Evolutionary conservation across 2,888 invertebrate genomes (phyloP).

Genomic region (Actias luna): DNA sequence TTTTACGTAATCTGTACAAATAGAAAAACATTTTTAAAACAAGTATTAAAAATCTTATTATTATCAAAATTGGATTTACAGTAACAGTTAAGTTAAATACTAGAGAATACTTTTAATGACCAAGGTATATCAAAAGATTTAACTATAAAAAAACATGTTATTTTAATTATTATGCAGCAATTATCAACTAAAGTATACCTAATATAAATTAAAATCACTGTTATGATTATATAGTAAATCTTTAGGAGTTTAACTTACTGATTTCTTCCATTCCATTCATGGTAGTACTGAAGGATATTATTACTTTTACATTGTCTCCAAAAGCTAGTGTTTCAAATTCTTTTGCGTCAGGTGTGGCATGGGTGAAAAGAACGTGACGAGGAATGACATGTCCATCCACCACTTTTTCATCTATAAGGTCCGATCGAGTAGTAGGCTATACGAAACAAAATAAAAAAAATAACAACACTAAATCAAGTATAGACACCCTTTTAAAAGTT

Average conservation of each 20-base stretch:
- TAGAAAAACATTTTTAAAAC: neutral
- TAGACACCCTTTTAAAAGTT: no score
- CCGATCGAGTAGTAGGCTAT: slow-evolving; percentile 86
- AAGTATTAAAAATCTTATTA: no score
- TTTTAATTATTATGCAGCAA: neutral
- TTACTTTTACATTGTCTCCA: slow-evolving; percentile 91
- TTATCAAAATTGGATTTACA: no score
- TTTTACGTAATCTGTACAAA: slow-evolving; percentile 88
- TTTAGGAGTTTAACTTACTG: slow-evolving; percentile 72
- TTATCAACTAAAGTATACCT: neutral
- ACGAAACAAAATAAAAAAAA: slow-evolving; percentile 29
- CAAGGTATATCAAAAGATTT: no score
- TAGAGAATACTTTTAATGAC: no score
- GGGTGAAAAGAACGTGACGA: slow-evolving; percentile 92
- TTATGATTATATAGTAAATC: neutral
- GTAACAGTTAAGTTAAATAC: no score
- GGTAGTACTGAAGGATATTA: slow-evolving; percentile 88
- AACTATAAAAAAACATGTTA: no score
- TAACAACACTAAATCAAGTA: neutral
- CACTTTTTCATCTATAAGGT: slow-evolving; percentile 90
- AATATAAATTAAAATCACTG: neutral
- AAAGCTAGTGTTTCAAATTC: slow-evolving; percentile 91
- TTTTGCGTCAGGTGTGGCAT: slow-evolving; percentile 87
- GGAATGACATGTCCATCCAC: slow-evolving; percentile 96
- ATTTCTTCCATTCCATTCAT: slow-evolving; percentile 84